Base-by-base conservation (phyloP, 2,797 vertebrate species). In the Bradypus variegatus region DNA sequence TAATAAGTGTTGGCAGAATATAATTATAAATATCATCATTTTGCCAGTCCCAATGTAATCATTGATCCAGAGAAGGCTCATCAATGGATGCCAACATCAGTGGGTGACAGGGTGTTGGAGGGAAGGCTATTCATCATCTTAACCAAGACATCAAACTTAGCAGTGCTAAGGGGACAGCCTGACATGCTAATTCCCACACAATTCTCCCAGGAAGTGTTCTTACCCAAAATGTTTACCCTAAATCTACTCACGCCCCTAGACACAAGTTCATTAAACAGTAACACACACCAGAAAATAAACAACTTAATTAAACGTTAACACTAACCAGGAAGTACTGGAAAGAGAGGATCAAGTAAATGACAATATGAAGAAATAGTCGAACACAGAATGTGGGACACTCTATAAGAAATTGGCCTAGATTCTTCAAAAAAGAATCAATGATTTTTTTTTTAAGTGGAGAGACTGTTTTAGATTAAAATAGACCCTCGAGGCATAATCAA, bases 101-200 rank as follows among this genome's bases (percentile, higher is more conserved):
- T 11, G n/a, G 27, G 41, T 19, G 7, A 53, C 27, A 33, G 62
- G 62, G 62, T 25, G 3, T 8, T 25, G 29, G 67, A 31, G 36
- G 60, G 72, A 31, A 76, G 29, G 33, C 8, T 25, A 29, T 9
- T 60, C 25, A 38, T 50, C 29, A 2, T 19, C 14, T n/a, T 48
- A 48, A 41, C 19, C 8, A 11, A 50, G 29, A 0, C 8, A 53
- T 19, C 41, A 60, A 33, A 58, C 33, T 55, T 55, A 50, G 48
- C 60, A 33, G 62, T 38, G 1, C 4, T 8, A 4, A 53, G 8
- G 5, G 4, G 58, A n/a, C 38, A 8, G 29, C 8, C 1, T 21
- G 50, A 55, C 15, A 3, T 25, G 60, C 50, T 8, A 25, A 36
- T 4, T 16, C 55, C 19, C 55, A 13, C 36, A 1, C 18, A 23